These are phyloP conservation scores for Caenorhabditis sp. DNA, from an alignment of 2,888 invertebrate genomes.

Conservation along the genomic window DNA sequence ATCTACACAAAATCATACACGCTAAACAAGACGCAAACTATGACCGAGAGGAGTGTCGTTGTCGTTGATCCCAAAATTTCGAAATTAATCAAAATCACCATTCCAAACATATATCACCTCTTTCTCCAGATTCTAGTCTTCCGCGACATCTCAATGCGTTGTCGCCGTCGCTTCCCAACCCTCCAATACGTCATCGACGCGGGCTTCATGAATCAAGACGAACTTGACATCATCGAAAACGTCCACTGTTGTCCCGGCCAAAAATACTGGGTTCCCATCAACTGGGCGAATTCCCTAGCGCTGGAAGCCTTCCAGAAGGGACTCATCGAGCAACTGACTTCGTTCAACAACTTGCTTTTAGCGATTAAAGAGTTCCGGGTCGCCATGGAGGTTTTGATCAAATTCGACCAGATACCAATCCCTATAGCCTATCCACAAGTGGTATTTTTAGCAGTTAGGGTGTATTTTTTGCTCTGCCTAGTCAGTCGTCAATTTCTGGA, in stretches of 20 bases:
- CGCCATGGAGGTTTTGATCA: constrained; percentile 45
- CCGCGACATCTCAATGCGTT: constrained; percentile 61
- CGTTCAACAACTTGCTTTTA: constrained; percentile 31
- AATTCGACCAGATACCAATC: constrained; percentile 55
- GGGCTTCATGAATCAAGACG: constrained; percentile 42
- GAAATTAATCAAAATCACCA: too few species aligned
- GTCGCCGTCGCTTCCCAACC: constrained; percentile 57
- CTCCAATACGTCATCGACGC: constrained; percentile 53
- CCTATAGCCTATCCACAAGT: constrained; percentile 53
- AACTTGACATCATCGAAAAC: constrained; percentile 42
- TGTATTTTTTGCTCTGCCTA: constrained; percentile 52
- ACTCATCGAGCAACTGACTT: constrained; percentile 31
- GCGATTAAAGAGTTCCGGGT: constrained; percentile 53
- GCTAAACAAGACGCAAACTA: too few species aligned
- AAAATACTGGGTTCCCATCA: constrained; percentile 67
- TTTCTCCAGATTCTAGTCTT: constrained; percentile 54
- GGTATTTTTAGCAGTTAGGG: constrained; percentile 54
- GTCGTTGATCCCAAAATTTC: not conserved
- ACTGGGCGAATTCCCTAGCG: constrained; percentile 56
- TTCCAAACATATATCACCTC: too few species aligned
- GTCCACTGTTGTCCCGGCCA: constrained; percentile 40
- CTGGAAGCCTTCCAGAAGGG: constrained; percentile 26
- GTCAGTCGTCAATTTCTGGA: constrained; percentile 50
- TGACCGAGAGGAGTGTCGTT: too few species aligned
- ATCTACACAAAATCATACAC: too few species aligned